Conservation (phyloP, 1,140 invertebrate species). For the Plectrocnemia conspersa region DNA sequence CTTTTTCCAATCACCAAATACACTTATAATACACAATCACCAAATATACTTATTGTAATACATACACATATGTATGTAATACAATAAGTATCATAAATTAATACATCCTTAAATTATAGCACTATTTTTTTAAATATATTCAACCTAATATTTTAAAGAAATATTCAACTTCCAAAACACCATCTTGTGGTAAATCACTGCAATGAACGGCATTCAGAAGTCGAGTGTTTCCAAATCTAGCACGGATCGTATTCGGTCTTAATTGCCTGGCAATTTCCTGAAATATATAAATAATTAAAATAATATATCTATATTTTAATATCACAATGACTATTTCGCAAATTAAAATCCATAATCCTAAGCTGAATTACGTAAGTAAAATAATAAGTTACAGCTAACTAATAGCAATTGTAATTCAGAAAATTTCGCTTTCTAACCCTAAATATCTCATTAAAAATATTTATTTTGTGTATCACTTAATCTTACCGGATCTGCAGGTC, state of each 20-base stretch:
- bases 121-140: no score
- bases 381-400: no score
- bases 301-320: slow-evolving; percentile 14
- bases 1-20: no score
- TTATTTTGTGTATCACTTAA: not conserved
- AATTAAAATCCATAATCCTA: no score
- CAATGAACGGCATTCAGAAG: slow-evolving; percentile 88
- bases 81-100: no score
- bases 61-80: no score
- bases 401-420: no score
- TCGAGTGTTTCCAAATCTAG: slow-evolving; percentile 76
- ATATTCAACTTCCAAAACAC: slow-evolving; percentile 75
- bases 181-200: slow-evolving; percentile 87
- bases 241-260: slow-evolving; percentile 76
- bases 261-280: slow-evolving; percentile 81
- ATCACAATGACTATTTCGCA: not conserved
- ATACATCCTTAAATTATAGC: no score
- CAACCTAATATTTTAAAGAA: slow-evolving; percentile 68
- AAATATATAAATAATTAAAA: slow-evolving; percentile 33
- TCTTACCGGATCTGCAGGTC: slow-evolving; percentile 81
- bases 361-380: no score
- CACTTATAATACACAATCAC: no score
- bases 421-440: no score
- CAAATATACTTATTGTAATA: no score
- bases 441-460: not conserved